Evolutionary conservation across 2,113 vertebrate genomes (phyloP), one percentile per base, ranked within the genome.

Genomic region (Zosterops pallidus): DNA sequence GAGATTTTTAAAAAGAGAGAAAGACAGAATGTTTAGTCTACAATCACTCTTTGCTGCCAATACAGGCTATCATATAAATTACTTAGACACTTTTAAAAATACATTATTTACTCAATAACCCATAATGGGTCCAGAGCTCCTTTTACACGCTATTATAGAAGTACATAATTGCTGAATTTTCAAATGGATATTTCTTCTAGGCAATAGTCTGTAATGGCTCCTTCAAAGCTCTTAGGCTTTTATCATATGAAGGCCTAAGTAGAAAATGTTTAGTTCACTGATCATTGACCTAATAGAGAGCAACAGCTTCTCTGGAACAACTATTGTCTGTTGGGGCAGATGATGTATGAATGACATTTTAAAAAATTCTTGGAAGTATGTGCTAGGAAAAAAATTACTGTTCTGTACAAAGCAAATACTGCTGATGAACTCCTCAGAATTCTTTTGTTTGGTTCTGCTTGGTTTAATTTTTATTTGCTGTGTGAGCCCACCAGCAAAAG

Each of bases 71-170:
- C 96, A 95, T 92, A 95, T 96, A 98, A 98, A 97, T 97, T 97
- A 97, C 97, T 96, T 96, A 97, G 92, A 97, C 97, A 98, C 97
- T 98, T 97, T 97, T 96, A 96, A 96, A 97, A 97, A 98, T 96
- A 97, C 96, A 97, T 97, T 97, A 97, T 98, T 98, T 98, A 98
- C 96, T 98, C 97, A 97, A 98, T 98, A 98, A 98, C 95, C 94
- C 96, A 96, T 97, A 97, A 97, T 98, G 97, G 96, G 97, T 97
- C 95, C 96, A 95, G 90, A 96, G 97, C 96, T 98, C 96, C 95
- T 95, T 97, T 98, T 97, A 97, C 95, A 97, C 83, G 63, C 93
- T 97, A 96, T 97, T 97, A 96, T 70, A 95, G 96, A 98, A 97
- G 97, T 95, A 96, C 94, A 97, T 98, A 98, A 98, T 98, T 98